phyloP scores from a whole-genome alignment of 2,888 invertebrate genomes.

The Drosophila planitibia region DNA sequence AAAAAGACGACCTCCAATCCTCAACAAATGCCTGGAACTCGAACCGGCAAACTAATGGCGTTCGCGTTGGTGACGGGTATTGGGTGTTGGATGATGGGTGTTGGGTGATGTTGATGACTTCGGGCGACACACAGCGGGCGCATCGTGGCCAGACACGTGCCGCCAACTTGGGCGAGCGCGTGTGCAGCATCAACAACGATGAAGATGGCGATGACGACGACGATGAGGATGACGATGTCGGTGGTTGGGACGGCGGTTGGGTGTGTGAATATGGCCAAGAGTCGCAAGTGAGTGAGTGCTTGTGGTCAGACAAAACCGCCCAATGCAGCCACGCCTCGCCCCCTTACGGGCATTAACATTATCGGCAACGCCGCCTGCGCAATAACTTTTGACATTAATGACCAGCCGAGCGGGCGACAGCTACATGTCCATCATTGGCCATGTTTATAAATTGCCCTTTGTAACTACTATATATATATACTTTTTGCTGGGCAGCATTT shows the following conservation, averaged over 20 bases:
- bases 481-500: constrained; percentile 38
- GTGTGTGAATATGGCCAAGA: constrained; percentile 22
- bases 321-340: constrained; percentile 36
- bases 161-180: constrained; percentile 78
- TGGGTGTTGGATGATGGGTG: neutral
- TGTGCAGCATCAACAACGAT: constrained; percentile 77
- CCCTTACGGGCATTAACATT: constrained; percentile 53
- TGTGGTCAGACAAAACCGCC: constrained; percentile 66
- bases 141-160: constrained; percentile 72
- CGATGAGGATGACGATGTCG: constrained; percentile 38
- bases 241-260: constrained; percentile 6
- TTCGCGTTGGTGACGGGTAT: constrained; percentile 44
- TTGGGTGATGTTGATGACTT: constrained; percentile 42
- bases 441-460: constrained; percentile 78
- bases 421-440: constrained; percentile 64
- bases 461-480: constrained; percentile 49
- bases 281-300: constrained; percentile 69
- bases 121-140: constrained; percentile 64
- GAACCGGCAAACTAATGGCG: constrained; percentile 71
- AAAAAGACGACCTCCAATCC: neutral
- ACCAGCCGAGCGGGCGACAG: constrained; percentile 48
- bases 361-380: constrained; percentile 74
- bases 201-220: constrained; percentile 34
- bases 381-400: constrained; percentile 81
- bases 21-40: constrained; percentile 37